A percentile compares a stretch with the other conserved stretches of the same genome.
These are phyloP conservation scores for Pterobdella sp. DNA, from an alignment of 2,888 invertebrate species.

Conservation along the genomic window DNA sequence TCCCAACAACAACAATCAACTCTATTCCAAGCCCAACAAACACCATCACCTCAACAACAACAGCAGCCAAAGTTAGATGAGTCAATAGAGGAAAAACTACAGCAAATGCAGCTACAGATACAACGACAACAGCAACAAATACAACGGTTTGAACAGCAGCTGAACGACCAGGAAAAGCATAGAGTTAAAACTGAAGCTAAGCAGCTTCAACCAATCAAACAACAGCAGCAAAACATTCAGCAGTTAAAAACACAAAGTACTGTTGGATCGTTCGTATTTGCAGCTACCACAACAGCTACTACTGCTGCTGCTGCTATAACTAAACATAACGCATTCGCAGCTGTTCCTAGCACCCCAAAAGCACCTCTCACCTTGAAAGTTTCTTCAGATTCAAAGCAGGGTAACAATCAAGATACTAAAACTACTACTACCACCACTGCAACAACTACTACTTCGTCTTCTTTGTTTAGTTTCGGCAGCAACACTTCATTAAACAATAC, in stretches of 20 bases:
- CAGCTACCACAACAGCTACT: neutral
- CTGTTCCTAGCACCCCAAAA: too few species aligned
- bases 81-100: neutral
- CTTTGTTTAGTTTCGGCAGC: too few species aligned
- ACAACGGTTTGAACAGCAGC: conserved; percentile 1
- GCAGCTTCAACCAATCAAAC: conserved; percentile 1
- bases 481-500: too few species aligned
- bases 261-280: too few species aligned
- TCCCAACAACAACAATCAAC: neutral
- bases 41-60: neutral
- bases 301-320: neutral
- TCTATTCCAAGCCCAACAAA: neutral
- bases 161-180: neutral
- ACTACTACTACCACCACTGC: neutral
- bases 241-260: too few species aligned
- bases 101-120: neutral
- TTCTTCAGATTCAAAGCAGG: too few species aligned
- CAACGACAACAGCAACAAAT: conserved; percentile 5
- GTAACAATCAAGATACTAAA: too few species aligned
- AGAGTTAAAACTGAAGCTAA: neutral
- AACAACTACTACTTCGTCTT: neutral
- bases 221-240: conserved; percentile 7
- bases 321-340: neutral
- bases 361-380: too few species aligned
- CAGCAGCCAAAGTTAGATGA: neutral